Conservation (phyloP, 2,797 vertebrate genomes). For the Betta splendens region DNA sequence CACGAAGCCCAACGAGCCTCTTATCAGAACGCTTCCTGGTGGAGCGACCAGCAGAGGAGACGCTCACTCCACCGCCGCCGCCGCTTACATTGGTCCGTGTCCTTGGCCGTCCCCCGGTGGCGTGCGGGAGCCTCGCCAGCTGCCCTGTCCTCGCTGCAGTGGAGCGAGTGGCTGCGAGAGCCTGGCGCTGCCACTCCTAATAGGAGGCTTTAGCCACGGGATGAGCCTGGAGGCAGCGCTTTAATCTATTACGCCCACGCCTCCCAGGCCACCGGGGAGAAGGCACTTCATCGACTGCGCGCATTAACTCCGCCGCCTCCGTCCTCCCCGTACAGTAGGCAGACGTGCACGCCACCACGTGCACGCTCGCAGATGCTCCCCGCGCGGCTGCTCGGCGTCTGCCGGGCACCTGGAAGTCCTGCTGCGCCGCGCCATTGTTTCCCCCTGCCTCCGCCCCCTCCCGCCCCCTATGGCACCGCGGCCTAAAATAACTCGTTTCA, state of each 20-base stretch:
- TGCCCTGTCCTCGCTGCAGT: slow-evolving; percentile 56
- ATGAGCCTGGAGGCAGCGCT: slow-evolving; percentile 66
- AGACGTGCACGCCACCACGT: slow-evolving; percentile 1
- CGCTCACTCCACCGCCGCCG: slow-evolving; percentile 76
- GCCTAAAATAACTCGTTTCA: slow-evolving; percentile 69
- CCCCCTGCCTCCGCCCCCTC: slow-evolving; percentile 33
- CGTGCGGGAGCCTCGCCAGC: slow-evolving; percentile 58
- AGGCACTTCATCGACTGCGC: slow-evolving; percentile 60
- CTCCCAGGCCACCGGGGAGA: slow-evolving; percentile 57
- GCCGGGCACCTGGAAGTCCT: slow-evolving; percentile 51
- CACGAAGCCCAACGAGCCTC: slow-evolving; percentile 54
- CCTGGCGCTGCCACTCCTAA: slow-evolving; percentile 67
- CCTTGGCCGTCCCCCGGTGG: slow-evolving; percentile 67
- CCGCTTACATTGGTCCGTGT: slow-evolving; percentile 76
- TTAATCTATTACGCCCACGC: slow-evolving; percentile 76
- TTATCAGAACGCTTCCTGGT: slow-evolving; percentile 59
- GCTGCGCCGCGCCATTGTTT: slow-evolving; percentile 67
- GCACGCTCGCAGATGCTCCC: slow-evolving; percentile 14
- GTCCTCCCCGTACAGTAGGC: not conserved
- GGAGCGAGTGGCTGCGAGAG: slow-evolving; percentile 60
- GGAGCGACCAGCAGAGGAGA: slow-evolving; percentile 50
- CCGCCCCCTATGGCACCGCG: slow-evolving; percentile 53
- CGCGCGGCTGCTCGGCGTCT: slow-evolving; percentile 27
- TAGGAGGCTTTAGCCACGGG: slow-evolving; percentile 70
- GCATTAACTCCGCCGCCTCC: slow-evolving; percentile 47